Conservation (phyloP, 2,888 invertebrate genomes). For the Coleophora deauratella region DNA sequence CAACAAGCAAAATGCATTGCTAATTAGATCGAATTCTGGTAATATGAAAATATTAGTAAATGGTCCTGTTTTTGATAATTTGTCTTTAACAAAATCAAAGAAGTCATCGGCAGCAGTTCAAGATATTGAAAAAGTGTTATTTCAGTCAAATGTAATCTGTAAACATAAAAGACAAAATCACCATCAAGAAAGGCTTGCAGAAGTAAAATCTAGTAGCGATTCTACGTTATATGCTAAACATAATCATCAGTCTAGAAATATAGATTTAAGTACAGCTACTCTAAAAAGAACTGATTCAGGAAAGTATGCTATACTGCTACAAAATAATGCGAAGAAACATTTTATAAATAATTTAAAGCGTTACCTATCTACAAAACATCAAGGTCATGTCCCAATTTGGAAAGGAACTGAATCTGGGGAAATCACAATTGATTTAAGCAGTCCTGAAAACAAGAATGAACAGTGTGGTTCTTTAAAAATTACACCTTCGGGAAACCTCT, state of each 20-base stretch:
- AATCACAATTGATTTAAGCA: conserved; percentile 30
- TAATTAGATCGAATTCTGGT: conserved; percentile 36
- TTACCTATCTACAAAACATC: conserved; percentile 25
- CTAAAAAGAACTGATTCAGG: conserved; percentile 36
- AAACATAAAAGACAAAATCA: conserved; percentile 5
- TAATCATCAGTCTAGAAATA: too few species aligned
- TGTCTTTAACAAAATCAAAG: neutral
- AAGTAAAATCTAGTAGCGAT: conserved; percentile 10
- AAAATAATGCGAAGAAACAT: conserved; percentile 35
- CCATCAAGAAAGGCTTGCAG: conserved; percentile 20
- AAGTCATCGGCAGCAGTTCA: too few species aligned
- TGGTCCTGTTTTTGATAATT: conserved; percentile 14
- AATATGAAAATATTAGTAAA: conserved; percentile 33
- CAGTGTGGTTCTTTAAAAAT: conserved; percentile 37
- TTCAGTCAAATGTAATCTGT: too few species aligned
- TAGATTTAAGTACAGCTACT: conserved; percentile 9
- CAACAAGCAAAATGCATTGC: conserved; percentile 25
- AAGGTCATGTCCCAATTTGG: conserved; percentile 27
- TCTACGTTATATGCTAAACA: too few species aligned
- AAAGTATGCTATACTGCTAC: conserved; percentile 32
- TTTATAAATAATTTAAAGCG: conserved; percentile 35
- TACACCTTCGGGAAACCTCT: conserved; percentile 42
- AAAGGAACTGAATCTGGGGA: conserved; percentile 31
- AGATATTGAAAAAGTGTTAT: too few species aligned
- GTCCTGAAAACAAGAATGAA: conserved; percentile 17